Conservation (phyloP, 2,888 invertebrate species). For the Macrophya alboannulata region DNA sequence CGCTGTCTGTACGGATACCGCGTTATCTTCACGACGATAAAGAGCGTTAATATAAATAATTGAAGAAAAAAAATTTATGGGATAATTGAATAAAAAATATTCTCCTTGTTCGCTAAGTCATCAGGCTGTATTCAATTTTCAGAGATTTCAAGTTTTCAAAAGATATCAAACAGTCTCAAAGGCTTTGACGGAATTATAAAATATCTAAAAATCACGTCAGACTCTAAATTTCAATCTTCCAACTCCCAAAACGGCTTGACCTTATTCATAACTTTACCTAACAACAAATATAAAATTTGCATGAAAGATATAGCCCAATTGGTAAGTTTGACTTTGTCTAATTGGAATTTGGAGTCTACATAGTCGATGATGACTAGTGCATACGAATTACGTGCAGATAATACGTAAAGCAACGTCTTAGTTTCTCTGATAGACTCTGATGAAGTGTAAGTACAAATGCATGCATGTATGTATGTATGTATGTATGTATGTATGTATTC, state of each 20-base stretch:
- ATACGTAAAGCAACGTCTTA: constrained; percentile 6
- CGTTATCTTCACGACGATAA: background rate
- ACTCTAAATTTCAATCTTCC: background rate
- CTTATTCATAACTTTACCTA: background rate
- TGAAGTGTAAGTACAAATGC: background rate
- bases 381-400: background rate
- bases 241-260: background rate
- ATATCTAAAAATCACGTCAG: background rate
- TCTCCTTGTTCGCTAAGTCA: background rate
- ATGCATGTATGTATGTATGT: background rate
- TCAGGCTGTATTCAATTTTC: too few relatives aligned
- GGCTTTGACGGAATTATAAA: too few relatives aligned
- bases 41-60: background rate
- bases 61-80: background rate
- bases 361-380: background rate
- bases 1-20: background rate
- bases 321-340: background rate
- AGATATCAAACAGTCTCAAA: background rate
- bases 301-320: background rate
- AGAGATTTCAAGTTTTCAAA: background rate
- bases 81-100: background rate
- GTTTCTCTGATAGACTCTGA: background rate
- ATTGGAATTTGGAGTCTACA: background rate
- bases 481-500: background rate
- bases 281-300: background rate